Base-by-base conservation (phyloP, 1,140 invertebrate species). In the Trinorchestia longiramus region DNA sequence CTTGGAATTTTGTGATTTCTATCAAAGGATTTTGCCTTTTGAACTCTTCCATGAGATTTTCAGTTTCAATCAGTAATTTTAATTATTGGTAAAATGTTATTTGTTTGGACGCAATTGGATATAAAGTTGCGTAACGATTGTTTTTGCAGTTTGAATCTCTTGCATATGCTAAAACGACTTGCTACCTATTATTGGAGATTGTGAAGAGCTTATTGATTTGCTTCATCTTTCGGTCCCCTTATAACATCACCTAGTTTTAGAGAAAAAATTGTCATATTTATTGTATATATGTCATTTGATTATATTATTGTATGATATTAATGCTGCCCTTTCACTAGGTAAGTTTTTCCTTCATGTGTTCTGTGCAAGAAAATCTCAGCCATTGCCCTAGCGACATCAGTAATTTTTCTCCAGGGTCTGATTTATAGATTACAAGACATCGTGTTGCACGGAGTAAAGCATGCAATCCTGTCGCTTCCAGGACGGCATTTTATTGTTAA, bases 391-490 rank as follows among this genome's bases (percentile, higher is more conserved):
- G 62, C 62, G 62, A 77, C 62, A 36, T 77, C 28, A 77, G 62
- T 77, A 23, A 77, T 77, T 77, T 77, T 77, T 77, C 62, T 19
- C 62, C 62, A 77, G 62, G 19, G 62, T 28, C 62, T 23, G 62
- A 77, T 77, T 77, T 41, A 90, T 41, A 42, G 88, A 90, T 28
- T 42, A 90, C 88, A 90, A 42, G 62, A 77, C 62, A 77, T 28
- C 62, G 62, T 43, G 88, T 91, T 91, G 88, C 88, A 91, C 43
- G 43, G 36, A 91, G 43, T 28, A 91, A 77, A 91, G 92, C 92
- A 8, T 45, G 92, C 92, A 94, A 47, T 94, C 92, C 43, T 8
- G 8, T 40, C 90, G 43, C 43, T 92, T 43, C 36, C 23, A 45
- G 36, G 6, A 0, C 8, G 15, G 11, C 6, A 47, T 45, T 45